These are phyloP conservation scores for Denticeps clupeoides DNA, from an alignment of 2,797 vertebrate genomes.

Conservation along the genomic window DNA sequence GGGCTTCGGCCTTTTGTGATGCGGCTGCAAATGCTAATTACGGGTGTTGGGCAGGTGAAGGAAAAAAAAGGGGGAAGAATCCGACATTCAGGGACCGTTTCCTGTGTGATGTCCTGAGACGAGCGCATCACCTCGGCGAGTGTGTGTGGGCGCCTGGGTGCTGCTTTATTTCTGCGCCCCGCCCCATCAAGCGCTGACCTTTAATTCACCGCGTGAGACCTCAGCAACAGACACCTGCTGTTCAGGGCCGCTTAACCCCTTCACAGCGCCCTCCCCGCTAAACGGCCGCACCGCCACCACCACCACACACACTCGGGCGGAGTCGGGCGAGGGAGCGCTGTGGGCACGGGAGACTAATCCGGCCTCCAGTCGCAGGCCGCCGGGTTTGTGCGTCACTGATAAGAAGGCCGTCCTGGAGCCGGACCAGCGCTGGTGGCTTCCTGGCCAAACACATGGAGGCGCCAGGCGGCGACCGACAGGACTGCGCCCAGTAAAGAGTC, in stretches of 20 bases:
- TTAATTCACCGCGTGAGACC: conserved; percentile 22
- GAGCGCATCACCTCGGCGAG: too few relatives aligned
- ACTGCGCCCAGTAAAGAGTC: too few relatives aligned
- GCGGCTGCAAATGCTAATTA: conserved; percentile 15
- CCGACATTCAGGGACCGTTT: not conserved
- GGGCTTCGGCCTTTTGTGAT: conserved; percentile 8
- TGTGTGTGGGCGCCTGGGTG: conserved; percentile 5
- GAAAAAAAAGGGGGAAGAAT: conserved; percentile 6
- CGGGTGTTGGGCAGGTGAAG: conserved; percentile 15
- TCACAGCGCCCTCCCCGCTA: conserved; percentile 4
- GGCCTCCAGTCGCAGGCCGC: conserved; percentile 3
- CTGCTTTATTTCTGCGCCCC: conserved; percentile 22
- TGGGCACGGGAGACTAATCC: conserved; percentile 1
- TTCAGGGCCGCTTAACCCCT: conserved; percentile 8
- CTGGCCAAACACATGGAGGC: not conserved
- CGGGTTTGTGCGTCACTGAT: conserved; percentile 12
- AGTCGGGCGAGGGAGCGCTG: too few relatives aligned
- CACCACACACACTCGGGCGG: too few relatives aligned
- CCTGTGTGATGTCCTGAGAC: too few relatives aligned
- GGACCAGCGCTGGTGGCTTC: conserved; percentile 6
- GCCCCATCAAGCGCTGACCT: conserved; percentile 26
- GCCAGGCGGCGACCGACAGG: not conserved
- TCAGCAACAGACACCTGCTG: conserved; percentile 25
- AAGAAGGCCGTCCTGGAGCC: conserved; percentile 12
- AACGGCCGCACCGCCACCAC: too few relatives aligned